Base-by-base conservation (phyloP, 2,888 invertebrate genomes). In the Asteroscopus sphinx region DNA sequence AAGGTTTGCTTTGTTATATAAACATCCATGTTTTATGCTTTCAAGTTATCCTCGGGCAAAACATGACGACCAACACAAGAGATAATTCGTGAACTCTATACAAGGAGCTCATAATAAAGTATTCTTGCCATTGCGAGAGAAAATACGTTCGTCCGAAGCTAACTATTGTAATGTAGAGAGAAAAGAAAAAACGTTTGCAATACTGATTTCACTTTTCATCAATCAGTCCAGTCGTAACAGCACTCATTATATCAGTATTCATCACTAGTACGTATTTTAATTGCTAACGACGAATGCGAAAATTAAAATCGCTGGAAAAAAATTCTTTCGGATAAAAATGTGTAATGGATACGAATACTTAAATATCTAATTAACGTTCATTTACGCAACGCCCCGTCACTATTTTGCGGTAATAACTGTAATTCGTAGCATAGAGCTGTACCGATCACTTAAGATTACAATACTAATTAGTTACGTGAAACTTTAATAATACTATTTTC, bases 161-260 rank as follows among this genome's bases (percentile, higher is more conserved):
- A 68, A 47, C 53, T 68, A 68, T 58, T 59, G 49, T 53, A 53
- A 68, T 41, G 51, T 48, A 11, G n/a, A 26, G 17, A 44, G 41
- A 61, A 16, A 52, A 56, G 53, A 52, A 49, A 60, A 46, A 61
- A 39, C 30, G 58, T 68, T 53, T 33, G 55, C 40, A 49, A 26
- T 49, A 56, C 45, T 44, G 73, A 77, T 82, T 81, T 83, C 79
- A 79, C 82, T 84, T 81, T 80, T 70, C 63, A 81, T 72, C 56
- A 74, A 74, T 74, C 80, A 72, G 70, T 72, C 46, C 58, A 58
- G 60, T 68, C 45, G 47, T 70, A 63, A 66, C 59, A 60, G 47
- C 37, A 53, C 66, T 77, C 67, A 82, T 82, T 80, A 79, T 58
- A 70, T 44, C 58, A 39, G 61, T 68, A 69, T 68, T 76, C 56